Base-by-base conservation (phyloP, 2,113 vertebrate species). In the Empidonax alnorum region DNA sequence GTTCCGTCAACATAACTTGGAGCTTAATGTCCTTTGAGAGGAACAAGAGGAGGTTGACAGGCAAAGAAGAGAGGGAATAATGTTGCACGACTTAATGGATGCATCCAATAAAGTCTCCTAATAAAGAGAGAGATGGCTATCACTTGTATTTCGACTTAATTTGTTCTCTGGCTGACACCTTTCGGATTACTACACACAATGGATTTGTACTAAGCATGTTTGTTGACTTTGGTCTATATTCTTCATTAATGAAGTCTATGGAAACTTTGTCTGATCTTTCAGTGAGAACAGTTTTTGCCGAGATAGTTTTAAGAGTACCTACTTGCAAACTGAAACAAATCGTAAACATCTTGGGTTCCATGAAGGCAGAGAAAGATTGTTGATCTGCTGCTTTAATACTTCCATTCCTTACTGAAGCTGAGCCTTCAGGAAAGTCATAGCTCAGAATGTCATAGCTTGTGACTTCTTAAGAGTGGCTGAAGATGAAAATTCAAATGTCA, bases 141-240 rank as follows among this genome's bases (percentile, higher is more conserved):
- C 35, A 0, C 22, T 82, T 10, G 2, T 77, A 24, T 93, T 92
- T 87, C 5, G 0, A 73, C 90, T 93, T 72, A 75, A 89, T 68
- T 94, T 92, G 90, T 86, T 90, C 76, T 84, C 65, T 90, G 83
- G 85, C 80, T 96, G 90, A 87, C 71, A 79, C 66, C 58, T 96
- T 94, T 65, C 4, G 28, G 80, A 84, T 90, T 87, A 65, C 37
- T 72, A 52, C 37, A 52, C 7, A 7, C n/a, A 47, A 27, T 41
- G 61, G 77, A 46, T 90, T 92, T 90, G 68, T 71, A 68, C 30
- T 49, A 44, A 69, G 33, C 24, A 4, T 80, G 46, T 92, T 93
- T 95, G 68, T 84, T 92, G 90, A 87, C 66, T 82, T 87, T 78
- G 53, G 47, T 90, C 63, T 94, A 14, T 81, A 27, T 52, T 85